These are phyloP conservation scores for Etheostoma spectabile DNA, from an alignment of 2,113 vertebrate species.

Conservation along the genomic window DNA sequence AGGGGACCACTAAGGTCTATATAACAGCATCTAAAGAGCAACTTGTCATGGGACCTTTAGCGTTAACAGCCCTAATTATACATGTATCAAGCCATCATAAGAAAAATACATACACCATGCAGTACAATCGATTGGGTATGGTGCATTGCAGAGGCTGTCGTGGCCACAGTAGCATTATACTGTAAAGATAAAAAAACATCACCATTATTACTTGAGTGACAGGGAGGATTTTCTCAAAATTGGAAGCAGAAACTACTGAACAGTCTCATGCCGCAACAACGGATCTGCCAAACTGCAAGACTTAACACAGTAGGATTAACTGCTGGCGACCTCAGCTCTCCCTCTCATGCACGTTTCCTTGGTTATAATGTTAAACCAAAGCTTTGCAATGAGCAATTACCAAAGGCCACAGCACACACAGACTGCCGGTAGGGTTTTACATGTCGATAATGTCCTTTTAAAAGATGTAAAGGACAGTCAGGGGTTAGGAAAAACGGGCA, in stretches of 20 bases:
- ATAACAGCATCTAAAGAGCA: too few species aligned
- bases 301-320: slow-evolving; percentile 42
- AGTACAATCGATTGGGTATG: not conserved
- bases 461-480: slow-evolving; percentile 47
- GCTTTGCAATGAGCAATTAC: slow-evolving; percentile 43
- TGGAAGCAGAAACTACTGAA: slow-evolving; percentile 38
- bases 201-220: slow-evolving; percentile 36
- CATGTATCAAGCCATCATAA: not conserved
- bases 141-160: not conserved
- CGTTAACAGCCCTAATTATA: too few species aligned
- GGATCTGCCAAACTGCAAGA: slow-evolving; percentile 44
- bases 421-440: slow-evolving; percentile 22
- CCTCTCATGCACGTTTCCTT: slow-evolving; percentile 19
- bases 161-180: slow-evolving; percentile 2
- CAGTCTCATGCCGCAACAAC: slow-evolving; percentile 18
- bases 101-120: not conserved
- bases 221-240: slow-evolving; percentile 33
- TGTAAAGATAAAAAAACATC: slow-evolving; percentile 34
- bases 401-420: slow-evolving; percentile 22
- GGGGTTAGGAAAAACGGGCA: slow-evolving; percentile 10
- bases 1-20: too few species aligned
- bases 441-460: slow-evolving; percentile 41
- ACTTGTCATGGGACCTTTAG: too few species aligned
- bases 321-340: slow-evolving; percentile 25
- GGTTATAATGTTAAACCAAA: slow-evolving; percentile 25